phyloP scores from a whole-genome alignment of 2,888 invertebrate species.

The Eubasilissa splendida region DNA sequence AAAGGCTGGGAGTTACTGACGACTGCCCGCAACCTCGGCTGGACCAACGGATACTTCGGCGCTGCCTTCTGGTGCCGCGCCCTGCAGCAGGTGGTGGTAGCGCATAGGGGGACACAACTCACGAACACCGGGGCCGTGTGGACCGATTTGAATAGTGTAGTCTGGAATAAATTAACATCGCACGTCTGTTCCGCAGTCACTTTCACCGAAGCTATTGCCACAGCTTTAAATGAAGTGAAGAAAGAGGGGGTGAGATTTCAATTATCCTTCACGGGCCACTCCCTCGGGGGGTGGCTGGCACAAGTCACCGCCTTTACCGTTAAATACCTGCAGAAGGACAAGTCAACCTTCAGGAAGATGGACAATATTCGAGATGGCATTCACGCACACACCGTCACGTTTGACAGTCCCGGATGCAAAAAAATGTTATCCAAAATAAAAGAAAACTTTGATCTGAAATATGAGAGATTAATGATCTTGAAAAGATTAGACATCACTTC shows the following conservation, averaged over 20 bases:
- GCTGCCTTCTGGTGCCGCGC: background rate
- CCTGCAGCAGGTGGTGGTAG: background rate
- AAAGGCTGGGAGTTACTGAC: background rate
- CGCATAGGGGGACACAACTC: background rate
- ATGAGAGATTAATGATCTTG: background rate
- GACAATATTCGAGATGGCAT: background rate
- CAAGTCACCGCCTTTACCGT: background rate
- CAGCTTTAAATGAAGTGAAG: background rate
- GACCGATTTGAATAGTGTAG: background rate
- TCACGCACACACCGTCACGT: background rate
- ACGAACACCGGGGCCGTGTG: background rate
- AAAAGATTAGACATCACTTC: background rate
- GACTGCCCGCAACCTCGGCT: background rate
- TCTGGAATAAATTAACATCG: background rate
- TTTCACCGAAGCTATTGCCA: background rate
- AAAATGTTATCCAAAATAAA: background rate
- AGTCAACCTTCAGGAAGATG: background rate
- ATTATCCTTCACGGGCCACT: background rate
- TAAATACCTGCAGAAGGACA: background rate
- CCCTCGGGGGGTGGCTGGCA: conserved; percentile 2
- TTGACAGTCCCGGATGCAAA: conserved; percentile 7
- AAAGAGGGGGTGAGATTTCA: background rate
- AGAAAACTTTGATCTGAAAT: background rate
- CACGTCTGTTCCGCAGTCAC: background rate
- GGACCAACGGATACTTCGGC: background rate